Base-by-base conservation (phyloP, 2,888 invertebrate species). In the Habrosyne pyritoides region DNA sequence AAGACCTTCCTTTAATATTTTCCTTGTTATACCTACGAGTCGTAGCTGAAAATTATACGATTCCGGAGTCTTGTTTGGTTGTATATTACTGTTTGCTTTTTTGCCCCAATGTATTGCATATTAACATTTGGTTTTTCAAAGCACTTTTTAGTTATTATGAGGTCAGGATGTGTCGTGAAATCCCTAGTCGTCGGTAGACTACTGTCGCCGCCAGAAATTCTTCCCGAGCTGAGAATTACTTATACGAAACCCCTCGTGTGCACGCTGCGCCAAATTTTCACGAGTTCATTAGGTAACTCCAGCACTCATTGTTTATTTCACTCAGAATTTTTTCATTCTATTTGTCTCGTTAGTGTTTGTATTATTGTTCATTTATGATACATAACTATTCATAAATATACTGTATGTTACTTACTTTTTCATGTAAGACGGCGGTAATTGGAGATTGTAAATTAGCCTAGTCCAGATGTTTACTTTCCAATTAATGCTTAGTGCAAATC, bases 211-310 rank as follows among this genome's bases (percentile, higher is more conserved):
- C 72, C 69, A 79, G 74, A 79, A 76, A 73, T 76, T 63, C 75
- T 79, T 77, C n/a, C 69, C 79, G 77, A 79, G 75, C 77, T 72
- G 77, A 84, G 84, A 85, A 84, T 86, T 82, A 82, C 79, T 84
- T 84, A 85, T 85, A 85, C 83, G 82, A 80, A 79, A 73, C 83
- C 80, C 82, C 81, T 79, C 75, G 79, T 66, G 64, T 77, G 73
- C 79, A 76, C 80, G 77, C 79, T 75, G 80, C 73, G 76, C 83
- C 78, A 77, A 84, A 83, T 83, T 83, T 84, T 81, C 83, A 80
- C 82, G 74, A 84, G 84, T 86, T 87, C 86, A 86, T 87, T 86
- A 87, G 82, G 80, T 80, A 81, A 81, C 81, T 85, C 79, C 73
- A 75, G 80, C 80, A 79, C 81, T 79, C 75, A 77, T 81, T 84